A percentile compares a stretch with the other conserved stretches of the same genome.
Conservation (phyloP, 1,140 invertebrate genomes). For the Drosophila obscura region DNA sequence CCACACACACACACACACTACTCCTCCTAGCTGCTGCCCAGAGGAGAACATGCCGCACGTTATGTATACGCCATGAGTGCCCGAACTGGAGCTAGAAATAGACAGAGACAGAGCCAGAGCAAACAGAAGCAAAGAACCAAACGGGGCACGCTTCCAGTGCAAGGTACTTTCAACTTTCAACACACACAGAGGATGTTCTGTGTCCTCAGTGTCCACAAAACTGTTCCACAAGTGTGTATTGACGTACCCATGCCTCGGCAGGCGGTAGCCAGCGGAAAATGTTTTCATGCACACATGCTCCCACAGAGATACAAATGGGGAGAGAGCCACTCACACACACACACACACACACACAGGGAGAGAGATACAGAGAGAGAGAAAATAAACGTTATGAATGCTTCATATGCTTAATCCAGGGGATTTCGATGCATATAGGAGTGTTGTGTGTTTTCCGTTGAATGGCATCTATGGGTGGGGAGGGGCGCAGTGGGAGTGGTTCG, state of each 20-base stretch:
- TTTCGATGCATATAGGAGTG: conserved; percentile 79
- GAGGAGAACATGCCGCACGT: neutral
- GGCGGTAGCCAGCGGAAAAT: conserved; percentile 19
- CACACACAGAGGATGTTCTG: too few relatives aligned
- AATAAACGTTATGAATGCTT: conserved; percentile 83
- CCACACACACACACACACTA: neutral
- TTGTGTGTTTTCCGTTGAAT: conserved; percentile 28
- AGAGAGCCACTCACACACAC: conserved; percentile 41
- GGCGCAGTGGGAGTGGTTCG: conserved; percentile 7
- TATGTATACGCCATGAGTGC: conserved; percentile 65
- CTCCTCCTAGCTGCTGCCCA: conserved; percentile 1
- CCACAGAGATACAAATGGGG: conserved; percentile 15
- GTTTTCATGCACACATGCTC: conserved; percentile 51
- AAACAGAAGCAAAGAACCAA: conserved; percentile 19
- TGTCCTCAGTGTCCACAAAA: conserved; percentile 13
- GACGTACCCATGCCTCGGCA: conserved; percentile 21
- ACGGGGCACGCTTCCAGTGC: conserved; percentile 35
- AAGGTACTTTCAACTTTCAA: neutral
- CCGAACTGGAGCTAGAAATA: conserved; percentile 25
- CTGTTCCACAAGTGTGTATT: conserved; percentile 67
- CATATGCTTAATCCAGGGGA: conserved; percentile 81
- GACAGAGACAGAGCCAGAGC: conserved; percentile 3
- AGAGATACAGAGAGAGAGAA: conserved; percentile 34
- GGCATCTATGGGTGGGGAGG: too few relatives aligned
- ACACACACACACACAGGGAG: conserved; percentile 8